Evolutionary conservation across 2,797 vertebrate species (phyloP).

Genomic region (Tenualosa thibaudeaui): DNA sequence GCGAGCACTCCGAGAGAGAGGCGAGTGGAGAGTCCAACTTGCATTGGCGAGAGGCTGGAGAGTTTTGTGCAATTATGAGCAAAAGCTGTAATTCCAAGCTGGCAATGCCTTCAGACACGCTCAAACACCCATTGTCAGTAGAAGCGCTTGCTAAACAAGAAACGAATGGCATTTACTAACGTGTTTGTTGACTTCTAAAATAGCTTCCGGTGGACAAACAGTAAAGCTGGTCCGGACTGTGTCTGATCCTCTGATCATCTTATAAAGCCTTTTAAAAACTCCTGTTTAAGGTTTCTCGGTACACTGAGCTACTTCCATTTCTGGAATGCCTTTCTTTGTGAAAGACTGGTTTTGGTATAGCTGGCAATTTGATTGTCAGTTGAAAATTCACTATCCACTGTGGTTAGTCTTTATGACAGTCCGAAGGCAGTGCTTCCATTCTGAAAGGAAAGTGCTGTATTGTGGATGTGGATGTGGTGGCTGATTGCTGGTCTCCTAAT

Average conservation of each 20-base stretch:
- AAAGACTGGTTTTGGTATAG: not conserved
- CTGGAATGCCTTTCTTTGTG: not conserved
- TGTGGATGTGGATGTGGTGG: not conserved
- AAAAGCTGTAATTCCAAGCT: conserved; percentile 70
- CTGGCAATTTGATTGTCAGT: conserved; percentile 16
- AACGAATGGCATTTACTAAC: not conserved
- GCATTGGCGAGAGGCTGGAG: conserved; percentile 56
- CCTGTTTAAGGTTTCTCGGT: not conserved
- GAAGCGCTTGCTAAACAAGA: conserved; percentile 27
- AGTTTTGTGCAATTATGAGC: conserved; percentile 64
- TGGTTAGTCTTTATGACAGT: not conserved
- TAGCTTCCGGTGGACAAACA: not conserved
- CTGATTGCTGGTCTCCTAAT: not conserved
- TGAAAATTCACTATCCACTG: not conserved
- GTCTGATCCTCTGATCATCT: not conserved
- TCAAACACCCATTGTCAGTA: conserved; percentile 47
- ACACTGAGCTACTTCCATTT: not conserved
- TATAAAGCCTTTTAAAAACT: conserved; percentile 8
- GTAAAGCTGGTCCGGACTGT: not conserved
- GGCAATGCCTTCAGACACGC: conserved; percentile 37
- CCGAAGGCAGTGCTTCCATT: not conserved
- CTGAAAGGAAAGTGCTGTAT: not conserved
- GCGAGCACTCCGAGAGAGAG: not conserved
- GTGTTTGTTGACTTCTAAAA: conserved; percentile 22
- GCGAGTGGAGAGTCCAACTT: conserved; percentile 40